Evolutionary conservation across 2,888 invertebrate genomes (phyloP).

Genomic region (Drosophila cognata): DNA sequence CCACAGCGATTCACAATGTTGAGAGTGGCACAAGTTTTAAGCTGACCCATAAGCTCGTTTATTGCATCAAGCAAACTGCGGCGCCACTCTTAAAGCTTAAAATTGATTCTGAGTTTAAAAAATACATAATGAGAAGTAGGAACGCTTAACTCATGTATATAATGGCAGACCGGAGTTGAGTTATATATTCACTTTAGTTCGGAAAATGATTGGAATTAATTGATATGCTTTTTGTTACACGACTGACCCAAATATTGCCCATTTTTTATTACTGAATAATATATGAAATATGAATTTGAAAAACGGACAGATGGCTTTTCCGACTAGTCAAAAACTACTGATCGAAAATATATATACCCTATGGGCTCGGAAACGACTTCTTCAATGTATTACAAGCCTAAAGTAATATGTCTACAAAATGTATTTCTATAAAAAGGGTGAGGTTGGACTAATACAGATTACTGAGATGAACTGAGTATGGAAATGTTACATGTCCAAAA

Average conservation of each 20-base stretch:
- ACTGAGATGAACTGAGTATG: background rate
- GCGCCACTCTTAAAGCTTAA: background rate
- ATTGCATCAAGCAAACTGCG: slow-evolving; percentile 11
- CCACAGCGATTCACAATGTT: slow-evolving; percentile 43
- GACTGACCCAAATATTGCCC: background rate
- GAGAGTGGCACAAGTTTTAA: slow-evolving; percentile 40
- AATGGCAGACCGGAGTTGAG: background rate
- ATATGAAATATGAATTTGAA: background rate
- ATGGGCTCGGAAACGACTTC: background rate
- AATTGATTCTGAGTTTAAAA: background rate
- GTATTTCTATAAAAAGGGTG: background rate
- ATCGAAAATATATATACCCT: background rate
- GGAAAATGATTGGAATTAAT: background rate
- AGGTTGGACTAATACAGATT: background rate
- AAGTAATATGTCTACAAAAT: background rate
- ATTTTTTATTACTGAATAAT: too few species aligned
- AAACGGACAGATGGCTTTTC: background rate
- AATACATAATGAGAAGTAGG: background rate
- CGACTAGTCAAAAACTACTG: background rate
- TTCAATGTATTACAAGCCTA: background rate
- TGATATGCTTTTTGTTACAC: background rate
- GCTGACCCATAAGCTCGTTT: slow-evolving; percentile 45
- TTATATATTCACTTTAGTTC: too few species aligned
- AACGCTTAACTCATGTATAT: background rate
- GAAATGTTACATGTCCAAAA: background rate